phyloP scores from a whole-genome alignment of 2,888 invertebrate species.

The Coelopa pilipes region DNA sequence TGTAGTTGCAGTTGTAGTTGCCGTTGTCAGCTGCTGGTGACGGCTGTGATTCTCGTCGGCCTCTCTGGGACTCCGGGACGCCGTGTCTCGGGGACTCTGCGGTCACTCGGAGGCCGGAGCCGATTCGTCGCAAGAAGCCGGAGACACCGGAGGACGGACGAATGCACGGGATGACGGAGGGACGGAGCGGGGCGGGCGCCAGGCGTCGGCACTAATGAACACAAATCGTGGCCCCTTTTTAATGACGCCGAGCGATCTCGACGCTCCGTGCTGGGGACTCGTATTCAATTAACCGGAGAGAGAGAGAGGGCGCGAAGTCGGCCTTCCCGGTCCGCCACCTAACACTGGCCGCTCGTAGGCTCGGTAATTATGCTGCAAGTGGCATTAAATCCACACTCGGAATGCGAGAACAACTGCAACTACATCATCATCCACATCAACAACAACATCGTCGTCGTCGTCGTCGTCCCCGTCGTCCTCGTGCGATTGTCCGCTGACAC shows the following conservation, averaged over 20 bases:
- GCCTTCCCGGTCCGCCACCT: not conserved
- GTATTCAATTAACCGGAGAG: no score
- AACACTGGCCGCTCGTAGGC: not conserved
- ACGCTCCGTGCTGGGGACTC: no score
- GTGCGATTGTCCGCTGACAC: conserved; percentile 10
- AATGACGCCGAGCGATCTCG: no score
- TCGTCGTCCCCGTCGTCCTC: not conserved
- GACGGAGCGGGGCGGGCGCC: not conserved
- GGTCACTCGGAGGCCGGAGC: conserved; percentile 12
- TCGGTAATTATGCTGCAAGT: conserved; percentile 17
- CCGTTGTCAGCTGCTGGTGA: no score
- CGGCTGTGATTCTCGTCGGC: no score
- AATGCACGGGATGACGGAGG: no score
- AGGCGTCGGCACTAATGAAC: conserved; percentile 12
- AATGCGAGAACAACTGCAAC: not conserved
- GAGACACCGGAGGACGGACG: not conserved
- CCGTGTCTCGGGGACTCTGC: conserved; percentile 8
- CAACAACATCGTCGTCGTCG: conserved; percentile 9
- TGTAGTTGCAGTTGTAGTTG: no score
- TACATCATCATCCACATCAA: not conserved
- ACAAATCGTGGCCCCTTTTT: conserved; percentile 11
- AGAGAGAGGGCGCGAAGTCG: no score
- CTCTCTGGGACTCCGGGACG: not conserved
- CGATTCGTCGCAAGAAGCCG: not conserved
- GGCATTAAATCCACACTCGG: not conserved